Conservation (phyloP, 2,113 vertebrate species). For the Sphyrna mokarran region DNA sequence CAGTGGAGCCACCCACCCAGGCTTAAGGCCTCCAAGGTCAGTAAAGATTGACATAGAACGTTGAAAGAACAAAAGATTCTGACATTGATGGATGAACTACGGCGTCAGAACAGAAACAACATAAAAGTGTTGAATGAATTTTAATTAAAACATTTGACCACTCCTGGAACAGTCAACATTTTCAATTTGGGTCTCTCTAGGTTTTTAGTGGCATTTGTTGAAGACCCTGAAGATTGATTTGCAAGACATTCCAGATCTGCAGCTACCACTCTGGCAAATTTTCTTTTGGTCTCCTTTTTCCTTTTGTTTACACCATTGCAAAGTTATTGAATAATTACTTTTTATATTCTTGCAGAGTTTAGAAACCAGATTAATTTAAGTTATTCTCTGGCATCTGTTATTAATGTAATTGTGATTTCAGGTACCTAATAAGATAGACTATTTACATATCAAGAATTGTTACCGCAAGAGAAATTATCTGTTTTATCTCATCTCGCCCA, state of each 20-base stretch:
- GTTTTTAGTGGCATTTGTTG: neutral
- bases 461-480: neutral
- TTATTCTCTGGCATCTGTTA: neutral
- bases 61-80: conserved; percentile 15
- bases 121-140: neutral
- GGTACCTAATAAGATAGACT: neutral
- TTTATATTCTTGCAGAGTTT: neutral
- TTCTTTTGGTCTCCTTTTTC: neutral
- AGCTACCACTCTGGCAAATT: neutral
- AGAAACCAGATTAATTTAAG: neutral
- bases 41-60: neutral
- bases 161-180: neutral
- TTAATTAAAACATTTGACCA: conserved; percentile 29
- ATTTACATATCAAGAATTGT: neutral
- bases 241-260: neutral
- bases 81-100: conserved; percentile 21
- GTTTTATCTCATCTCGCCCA: neutral
- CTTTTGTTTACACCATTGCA: neutral
- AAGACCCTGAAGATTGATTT: neutral
- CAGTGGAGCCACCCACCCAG: neutral
- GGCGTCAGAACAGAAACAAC: neutral
- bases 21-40: neutral
- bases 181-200: conserved; percentile 21
- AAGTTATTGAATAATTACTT: neutral
- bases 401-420: neutral